Percentiles rank a stretch among this genome's conserved stretches.
phyloP scores from a whole-genome alignment of 2,888 invertebrate species.

The Sarcophaga subvicina region DNA sequence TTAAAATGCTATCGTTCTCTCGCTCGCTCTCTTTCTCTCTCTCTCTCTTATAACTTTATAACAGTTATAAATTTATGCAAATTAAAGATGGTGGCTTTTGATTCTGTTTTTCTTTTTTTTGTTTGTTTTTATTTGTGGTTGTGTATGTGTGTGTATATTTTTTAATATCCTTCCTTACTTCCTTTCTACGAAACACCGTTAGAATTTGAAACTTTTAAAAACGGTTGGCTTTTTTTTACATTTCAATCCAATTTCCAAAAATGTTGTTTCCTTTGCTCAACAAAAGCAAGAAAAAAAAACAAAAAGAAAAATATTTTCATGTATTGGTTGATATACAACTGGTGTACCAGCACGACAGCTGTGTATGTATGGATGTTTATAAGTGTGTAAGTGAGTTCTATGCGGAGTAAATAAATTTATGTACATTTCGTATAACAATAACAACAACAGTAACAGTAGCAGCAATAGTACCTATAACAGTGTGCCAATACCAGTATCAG shows the following conservation, averaged over 20 bases:
- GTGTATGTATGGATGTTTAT: background rate
- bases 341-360: background rate
- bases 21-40: background rate
- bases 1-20: background rate
- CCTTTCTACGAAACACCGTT: constrained; percentile 31
- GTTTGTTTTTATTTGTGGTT: constrained; percentile 18
- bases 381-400: constrained; percentile 12
- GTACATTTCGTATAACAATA: background rate
- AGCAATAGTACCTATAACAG: too few relatives aligned
- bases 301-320: background rate
- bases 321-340: constrained; percentile 14
- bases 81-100: constrained; percentile 76
- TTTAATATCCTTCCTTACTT: constrained; percentile 56
- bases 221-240: background rate
- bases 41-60: constrained; percentile 27
- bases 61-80: constrained; percentile 76
- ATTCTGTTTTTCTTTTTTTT: constrained; percentile 1
- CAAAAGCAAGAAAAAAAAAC: background rate
- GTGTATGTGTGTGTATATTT: background rate
- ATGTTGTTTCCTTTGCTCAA: constrained; percentile 41
- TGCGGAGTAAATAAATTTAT: constrained; percentile 44
- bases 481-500: too few relatives aligned
- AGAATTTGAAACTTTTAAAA: constrained; percentile 15
- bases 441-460: constrained; percentile 56
- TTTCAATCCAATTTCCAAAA: constrained; percentile 51